Evolutionary conservation across 2,113 vertebrate genomes (phyloP), one percentile per base, ranked within the genome.

Genomic region (Struthidea cinerea): DNA sequence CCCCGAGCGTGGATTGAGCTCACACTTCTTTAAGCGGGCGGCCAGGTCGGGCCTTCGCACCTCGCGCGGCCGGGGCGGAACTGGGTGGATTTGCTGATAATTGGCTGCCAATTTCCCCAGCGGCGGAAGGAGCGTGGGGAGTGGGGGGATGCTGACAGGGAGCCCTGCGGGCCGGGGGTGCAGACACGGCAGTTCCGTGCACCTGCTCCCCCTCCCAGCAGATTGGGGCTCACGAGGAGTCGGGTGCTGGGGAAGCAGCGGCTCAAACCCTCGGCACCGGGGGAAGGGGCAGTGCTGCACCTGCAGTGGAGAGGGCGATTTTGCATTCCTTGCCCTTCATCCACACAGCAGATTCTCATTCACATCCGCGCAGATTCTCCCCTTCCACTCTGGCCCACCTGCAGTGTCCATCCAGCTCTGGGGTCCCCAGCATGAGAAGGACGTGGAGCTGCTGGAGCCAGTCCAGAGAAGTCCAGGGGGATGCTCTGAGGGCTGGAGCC

Each of bases 211-310:
- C 1, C 33, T 55, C 28, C 56, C 65, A 13, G 42, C 2, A 2
- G 56, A 3, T 0, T 1, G 14, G 42, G 47, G 20, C 11, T 80
- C 16, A 8, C 0, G 0, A 23, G 83, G 52, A 41, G 39, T 4
- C 1, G 1, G 63, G 60, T 2, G 11, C 22, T 0, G 4, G 46
- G 11, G 17, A 19, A 87, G 84, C 49, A 24, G 32, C 20, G 3
- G 8, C 50, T 53, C 5, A 4, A 4, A 16, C 39, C 24, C 44
- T 44, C 12, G 21, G 41, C 47, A 18, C 8, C 7, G 0, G 4
- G 10, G 15, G 17, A 42, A 28, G 10, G 9, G 13, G 5, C 21
- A 1, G 11, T 7, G n/a, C 5, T 2, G 8, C 33, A 20, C 63
- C 53, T 57, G 57, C 23, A 14, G 27, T 1, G 12, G 10, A 68